A percentile compares a stretch with the other conserved stretches of the same genome.
Conservation (phyloP, 2,113 vertebrate species). For the Pachypanchax playfairii region DNA sequence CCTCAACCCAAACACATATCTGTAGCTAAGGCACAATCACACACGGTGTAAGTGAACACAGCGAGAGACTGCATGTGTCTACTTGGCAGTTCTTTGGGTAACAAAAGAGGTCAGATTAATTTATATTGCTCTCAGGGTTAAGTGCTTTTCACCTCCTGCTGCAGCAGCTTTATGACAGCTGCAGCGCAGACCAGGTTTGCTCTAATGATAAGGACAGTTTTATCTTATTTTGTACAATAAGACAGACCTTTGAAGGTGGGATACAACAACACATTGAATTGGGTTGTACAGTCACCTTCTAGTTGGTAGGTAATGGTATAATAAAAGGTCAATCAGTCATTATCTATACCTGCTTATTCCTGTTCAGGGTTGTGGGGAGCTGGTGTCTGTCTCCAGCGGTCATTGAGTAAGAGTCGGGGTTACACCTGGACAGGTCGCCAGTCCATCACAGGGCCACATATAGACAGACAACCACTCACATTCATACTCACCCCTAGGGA, state of each 20-base stretch:
- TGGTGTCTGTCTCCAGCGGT: no score
- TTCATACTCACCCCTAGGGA: no score
- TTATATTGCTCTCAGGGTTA: constrained; percentile 49
- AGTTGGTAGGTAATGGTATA: constrained; percentile 60
- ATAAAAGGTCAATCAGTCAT: no score
- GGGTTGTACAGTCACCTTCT: constrained; percentile 51
- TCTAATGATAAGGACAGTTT: constrained; percentile 46
- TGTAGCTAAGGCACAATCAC: constrained; percentile 9
- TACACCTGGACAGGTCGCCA: no score
- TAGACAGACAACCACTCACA: no score
- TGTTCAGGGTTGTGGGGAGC: no score
- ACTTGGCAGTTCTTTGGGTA: constrained; percentile 6
- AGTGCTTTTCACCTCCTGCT: constrained; percentile 47
- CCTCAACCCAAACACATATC: neutral
- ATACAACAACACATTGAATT: constrained; percentile 25
- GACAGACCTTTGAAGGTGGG: constrained; percentile 8
- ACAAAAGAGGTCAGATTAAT: constrained; percentile 51
- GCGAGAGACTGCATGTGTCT: neutral
- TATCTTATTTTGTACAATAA: constrained; percentile 51
- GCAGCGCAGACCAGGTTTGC: constrained; percentile 29
- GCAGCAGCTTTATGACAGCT: constrained; percentile 40
- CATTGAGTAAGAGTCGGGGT: no score
- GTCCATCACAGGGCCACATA: no score
- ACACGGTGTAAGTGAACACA: neutral
- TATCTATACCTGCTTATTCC: no score